Evolutionary conservation across 2,888 invertebrate genomes (phyloP).

Genomic region (Andrena bicolor): DNA sequence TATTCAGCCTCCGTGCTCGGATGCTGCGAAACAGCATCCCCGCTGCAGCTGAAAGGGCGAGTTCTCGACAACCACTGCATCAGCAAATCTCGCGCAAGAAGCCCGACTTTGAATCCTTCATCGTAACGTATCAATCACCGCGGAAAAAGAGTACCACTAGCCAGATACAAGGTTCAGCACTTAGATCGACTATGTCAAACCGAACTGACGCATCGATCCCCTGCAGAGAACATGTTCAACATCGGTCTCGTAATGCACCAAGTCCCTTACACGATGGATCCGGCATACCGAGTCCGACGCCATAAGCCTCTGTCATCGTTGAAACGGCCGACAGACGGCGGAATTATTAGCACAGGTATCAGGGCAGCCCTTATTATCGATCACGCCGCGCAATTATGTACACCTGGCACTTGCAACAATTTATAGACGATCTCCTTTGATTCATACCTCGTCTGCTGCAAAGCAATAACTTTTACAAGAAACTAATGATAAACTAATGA

Average conservation of each 20-base stretch:
- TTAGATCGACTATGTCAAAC: constrained; percentile 42
- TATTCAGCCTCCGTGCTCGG: background rate
- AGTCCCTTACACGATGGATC: constrained; percentile 21
- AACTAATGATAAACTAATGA: no score
- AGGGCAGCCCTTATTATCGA: constrained; percentile 26
- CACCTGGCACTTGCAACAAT: background rate
- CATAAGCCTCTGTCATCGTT: constrained; percentile 42
- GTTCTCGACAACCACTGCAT: background rate
- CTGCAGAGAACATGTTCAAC: constrained; percentile 34
- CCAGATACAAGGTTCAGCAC: constrained; percentile 60
- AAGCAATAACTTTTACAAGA: no score
- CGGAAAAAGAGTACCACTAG: constrained; percentile 23
- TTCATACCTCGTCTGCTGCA: background rate
- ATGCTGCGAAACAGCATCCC: background rate
- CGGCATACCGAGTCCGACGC: constrained; percentile 15
- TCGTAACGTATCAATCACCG: constrained; percentile 15
- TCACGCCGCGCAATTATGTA: constrained; percentile 12
- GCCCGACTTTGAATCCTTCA: background rate
- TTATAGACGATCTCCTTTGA: background rate
- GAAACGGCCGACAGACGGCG: constrained; percentile 12
- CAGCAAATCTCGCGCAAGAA: background rate
- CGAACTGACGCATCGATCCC: constrained; percentile 49
- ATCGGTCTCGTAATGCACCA: constrained; percentile 46
- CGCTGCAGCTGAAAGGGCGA: background rate
- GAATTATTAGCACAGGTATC: constrained; percentile 31